Evolutionary conservation across 2,113 vertebrate species (phyloP), one percentile per base, ranked within the genome.

Genomic region (Myiozetetes cayanensis): DNA sequence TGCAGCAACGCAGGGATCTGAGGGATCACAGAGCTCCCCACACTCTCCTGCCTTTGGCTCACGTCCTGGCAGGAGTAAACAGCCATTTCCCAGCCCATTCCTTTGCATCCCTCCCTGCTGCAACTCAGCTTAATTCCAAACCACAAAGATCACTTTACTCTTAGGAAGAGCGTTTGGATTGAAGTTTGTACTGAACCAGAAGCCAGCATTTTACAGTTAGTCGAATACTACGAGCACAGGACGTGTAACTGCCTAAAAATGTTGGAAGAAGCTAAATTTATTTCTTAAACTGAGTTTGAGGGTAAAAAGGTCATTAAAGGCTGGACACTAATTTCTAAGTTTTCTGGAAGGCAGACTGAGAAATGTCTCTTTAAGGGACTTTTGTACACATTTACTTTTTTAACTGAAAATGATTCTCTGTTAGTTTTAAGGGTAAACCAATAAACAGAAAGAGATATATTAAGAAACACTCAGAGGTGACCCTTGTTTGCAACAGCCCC

Each of bases 391-490:
- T 12, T 2, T 0, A 7, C 20, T 27, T 62, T 58, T 71, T 47
- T 3, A 75, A 73, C 8, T 0, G 19, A 78, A 71, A 86, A 84
- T 27, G 1, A 77, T 52, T 89, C 63, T 75, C 58, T 68, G 23
- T 44, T 61, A 59, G 35, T 83, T 94, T 90, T 66, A 85, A 92
- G 24, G 17, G 9, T 35, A 87, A 96, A 88, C 12, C 67, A 52
- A 59, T 8, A 7, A 83, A 65, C 41, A 85, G 87, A 35, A 77
- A 16, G 67, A 67, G 8, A 49, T n/a, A 9, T 11, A 30, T 8
- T 39, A 87, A 61, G 53, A 80, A 73, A 58, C 41, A 66, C 50
- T 70, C 50, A 73, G 4, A 84, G 30, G 31, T 63, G 66, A 17
- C 15, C 46, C 25, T 13, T 53, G 52, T 72, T 68, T 93, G 39